Evolutionary conservation across 2,888 invertebrate genomes (phyloP), one percentile per base, ranked within the genome.

Genomic region (Unio delphinus): DNA sequence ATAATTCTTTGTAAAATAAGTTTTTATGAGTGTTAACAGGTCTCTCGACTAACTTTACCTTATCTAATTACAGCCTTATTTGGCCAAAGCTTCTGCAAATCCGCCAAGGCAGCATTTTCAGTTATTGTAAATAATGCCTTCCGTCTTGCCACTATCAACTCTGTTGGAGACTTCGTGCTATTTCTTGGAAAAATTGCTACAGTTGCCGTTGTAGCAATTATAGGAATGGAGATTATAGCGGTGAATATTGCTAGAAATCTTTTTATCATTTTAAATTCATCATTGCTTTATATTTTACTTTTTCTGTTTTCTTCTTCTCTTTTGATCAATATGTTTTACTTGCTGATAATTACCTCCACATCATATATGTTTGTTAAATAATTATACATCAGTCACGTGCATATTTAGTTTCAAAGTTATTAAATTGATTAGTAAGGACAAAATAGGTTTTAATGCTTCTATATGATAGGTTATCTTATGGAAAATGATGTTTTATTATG

Each of bases 71-170:
- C 80, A 86, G 94, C 94, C 45, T 93, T 93, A 82, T 92, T 93
- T 84, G 94, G 94, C 2, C 91, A 92, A 80, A 90, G 91, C 59
- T 94, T 94, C 86, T 94, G 93, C 80, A 88, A 89, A 66, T 92
- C 92, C 15, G 94, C 94, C 7, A 90, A 90, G 80, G 91, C 91
- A 83, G 94, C 94, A 0, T 93, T 94, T 80, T 67, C 65, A 34
- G 64, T 83, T 4, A 85, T 94, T 7, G 89, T 92, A 0, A 91
- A 90, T 26, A 94, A 94, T 86, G 92, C 92, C 0, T 89, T 97
- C 45, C 94, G 96, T 92, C 94, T 97, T 74, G 95, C 95, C 0
- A 95, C 96, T 0, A 95, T 98, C 72, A 97, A 97, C 90, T 94
- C 95, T 78, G 93, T 97, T 57, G 97, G 97, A 4, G 96, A 96